These are phyloP conservation scores for Ageneiosus marmoratus DNA, from an alignment of 2,113 vertebrate genomes.

Conservation along the genomic window DNA sequence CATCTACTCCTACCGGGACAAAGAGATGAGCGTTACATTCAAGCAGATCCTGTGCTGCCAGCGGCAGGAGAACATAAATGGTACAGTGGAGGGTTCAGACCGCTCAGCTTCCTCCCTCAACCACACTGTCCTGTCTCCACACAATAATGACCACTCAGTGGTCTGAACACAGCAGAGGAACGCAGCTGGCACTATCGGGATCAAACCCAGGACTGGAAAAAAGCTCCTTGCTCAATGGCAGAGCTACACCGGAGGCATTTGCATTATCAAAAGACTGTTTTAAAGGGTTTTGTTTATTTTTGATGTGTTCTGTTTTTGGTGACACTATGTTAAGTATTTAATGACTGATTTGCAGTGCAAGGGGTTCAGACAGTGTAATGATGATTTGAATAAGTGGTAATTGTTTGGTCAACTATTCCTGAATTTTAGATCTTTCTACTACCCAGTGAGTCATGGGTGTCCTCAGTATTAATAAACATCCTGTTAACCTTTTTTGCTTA, in stretches of 20 bases:
- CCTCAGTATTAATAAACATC: conserved; percentile 9
- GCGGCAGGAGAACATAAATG: conserved; percentile 83
- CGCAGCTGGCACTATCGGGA: conserved; percentile 31
- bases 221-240: conserved; percentile 30
- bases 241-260: conserved; percentile 44
- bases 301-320: conserved; percentile 37
- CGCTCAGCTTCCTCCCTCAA: conserved; percentile 92
- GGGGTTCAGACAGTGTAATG: conserved; percentile 62
- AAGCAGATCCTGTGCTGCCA: conserved; percentile 97
- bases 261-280: conserved; percentile 40
- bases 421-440: not conserved
- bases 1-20: conserved; percentile 98
- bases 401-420: conserved; percentile 3
- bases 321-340: conserved; percentile 71
- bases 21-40: conserved; percentile 98
- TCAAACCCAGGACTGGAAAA: conserved; percentile 39
- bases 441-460: not conserved
- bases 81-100: conserved; percentile 88
- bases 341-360: conserved; percentile 67
- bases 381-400: conserved; percentile 5
- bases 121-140: conserved; percentile 88
- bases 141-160: conserved; percentile 92
- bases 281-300: conserved; percentile 27
- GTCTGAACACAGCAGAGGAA: conserved; percentile 72
- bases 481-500: conserved; percentile 5